A percentile compares a stretch with the other conserved stretches of the same genome.
Evolutionary conservation across 2,797 vertebrate genomes (phyloP).

Genomic region (Coregonus suidteri): DNA sequence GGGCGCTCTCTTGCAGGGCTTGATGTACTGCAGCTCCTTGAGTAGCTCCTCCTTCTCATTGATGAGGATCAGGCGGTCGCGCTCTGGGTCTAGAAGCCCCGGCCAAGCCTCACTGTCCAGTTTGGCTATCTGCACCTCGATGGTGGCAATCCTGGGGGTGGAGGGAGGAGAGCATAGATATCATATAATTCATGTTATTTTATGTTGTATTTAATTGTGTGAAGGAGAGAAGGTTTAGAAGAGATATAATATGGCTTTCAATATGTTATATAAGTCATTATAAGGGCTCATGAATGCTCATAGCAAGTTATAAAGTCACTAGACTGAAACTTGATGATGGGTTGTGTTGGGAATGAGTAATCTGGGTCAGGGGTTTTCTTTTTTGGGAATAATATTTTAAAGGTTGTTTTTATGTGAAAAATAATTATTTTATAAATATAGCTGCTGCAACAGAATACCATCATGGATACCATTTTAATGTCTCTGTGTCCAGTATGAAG

Average conservation of each 20-base stretch:
- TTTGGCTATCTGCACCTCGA: slow-evolving; percentile 95
- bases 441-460: no score
- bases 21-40: slow-evolving; percentile 91
- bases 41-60: slow-evolving; percentile 97
- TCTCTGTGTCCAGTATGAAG: no score
- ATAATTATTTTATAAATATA: no score
- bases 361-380: no score
- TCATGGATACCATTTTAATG: no score
- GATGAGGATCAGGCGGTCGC: slow-evolving; percentile 93
- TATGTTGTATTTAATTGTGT: neutral
- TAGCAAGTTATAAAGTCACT: neutral
- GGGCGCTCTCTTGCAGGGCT: slow-evolving; percentile 85
- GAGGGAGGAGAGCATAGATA: neutral
- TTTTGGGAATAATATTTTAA: no score
- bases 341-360: neutral
- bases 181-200: neutral
- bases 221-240: neutral
- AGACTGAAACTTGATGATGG: neutral
- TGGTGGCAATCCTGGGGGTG: slow-evolving; percentile 85
- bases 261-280: no score
- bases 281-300: neutral
- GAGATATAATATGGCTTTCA: neutral
- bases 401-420: no score
- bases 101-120: slow-evolving; percentile 97
- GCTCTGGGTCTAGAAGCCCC: slow-evolving; percentile 91